Conservation (phyloP, 2,797 vertebrate genomes). For the Sebastes trivittatus region DNA sequence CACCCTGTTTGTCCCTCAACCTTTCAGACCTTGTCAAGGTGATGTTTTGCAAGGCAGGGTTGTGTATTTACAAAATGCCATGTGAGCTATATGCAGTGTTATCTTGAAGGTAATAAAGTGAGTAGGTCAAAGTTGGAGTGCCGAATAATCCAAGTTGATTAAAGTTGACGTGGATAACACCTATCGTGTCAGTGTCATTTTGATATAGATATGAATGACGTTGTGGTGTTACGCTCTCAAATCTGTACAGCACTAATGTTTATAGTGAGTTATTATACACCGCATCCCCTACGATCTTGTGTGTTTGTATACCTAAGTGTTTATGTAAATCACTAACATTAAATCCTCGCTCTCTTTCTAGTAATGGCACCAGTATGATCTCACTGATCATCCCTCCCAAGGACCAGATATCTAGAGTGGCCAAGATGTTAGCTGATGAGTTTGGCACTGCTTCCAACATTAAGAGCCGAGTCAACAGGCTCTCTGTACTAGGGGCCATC, state of each 20-base stretch:
- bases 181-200: neutral
- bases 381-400: conserved; percentile 99
- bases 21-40: conserved; percentile 31
- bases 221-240: neutral
- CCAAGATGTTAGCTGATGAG: conserved; percentile 99
- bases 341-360: conserved; percentile 60
- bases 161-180: accelerated
- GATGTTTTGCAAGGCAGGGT: conserved; percentile 20
- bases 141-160: neutral
- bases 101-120: neutral
- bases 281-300: neutral
- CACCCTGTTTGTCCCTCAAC: conserved; percentile 19
- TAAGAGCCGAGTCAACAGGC: conserved; percentile 98
- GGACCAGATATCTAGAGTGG: conserved; percentile 99
- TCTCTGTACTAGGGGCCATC: conserved; percentile 98
- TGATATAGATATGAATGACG: neutral
- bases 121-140: neutral
- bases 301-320: neutral
- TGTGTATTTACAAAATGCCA: conserved; percentile 36
- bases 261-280: neutral
- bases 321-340: conserved; percentile 5
- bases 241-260: neutral
- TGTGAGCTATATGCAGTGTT: neutral
- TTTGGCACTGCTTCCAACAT: conserved; percentile 99
- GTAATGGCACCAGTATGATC: conserved; percentile 99